Percentiles rank a stretch among this genome's conserved stretches.
Evolutionary conservation across 2,113 vertebrate species (phyloP).

Genomic region (Hemiscyllium ocellatum): DNA sequence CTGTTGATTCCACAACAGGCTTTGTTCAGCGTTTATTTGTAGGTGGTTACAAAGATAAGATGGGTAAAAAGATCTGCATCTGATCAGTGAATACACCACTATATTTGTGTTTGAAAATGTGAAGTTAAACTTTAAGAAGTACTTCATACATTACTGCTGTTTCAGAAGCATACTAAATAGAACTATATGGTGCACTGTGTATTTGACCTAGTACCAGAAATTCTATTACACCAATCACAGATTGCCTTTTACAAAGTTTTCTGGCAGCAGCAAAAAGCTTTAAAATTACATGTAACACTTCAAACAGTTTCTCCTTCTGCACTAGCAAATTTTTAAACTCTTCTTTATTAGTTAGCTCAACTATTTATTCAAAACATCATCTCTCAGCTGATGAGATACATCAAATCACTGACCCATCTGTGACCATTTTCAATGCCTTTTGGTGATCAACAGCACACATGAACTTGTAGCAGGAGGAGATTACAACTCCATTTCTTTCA

Average conservation of each 20-base stretch:
- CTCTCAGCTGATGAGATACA: neutral
- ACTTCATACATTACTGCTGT: constrained; percentile 32
- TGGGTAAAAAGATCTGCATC: constrained; percentile 35
- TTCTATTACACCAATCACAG: constrained; percentile 24
- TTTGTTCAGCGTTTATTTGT: constrained; percentile 35
- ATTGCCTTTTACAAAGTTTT: constrained; percentile 25
- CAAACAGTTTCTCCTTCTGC: neutral
- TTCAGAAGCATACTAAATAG: constrained; percentile 14
- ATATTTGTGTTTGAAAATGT: constrained; percentile 28
- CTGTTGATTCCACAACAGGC: constrained; percentile 36
- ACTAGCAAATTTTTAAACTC: neutral
- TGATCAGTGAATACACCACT: constrained; percentile 33
- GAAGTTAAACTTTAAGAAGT: constrained; percentile 30
- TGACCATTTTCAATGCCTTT: constrained; percentile 13
- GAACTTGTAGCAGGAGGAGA: constrained; percentile 5
- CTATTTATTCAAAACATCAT: neutral
- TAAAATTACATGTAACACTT: constrained; percentile 30
- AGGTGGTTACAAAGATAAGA: constrained; percentile 37
- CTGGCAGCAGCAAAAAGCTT: constrained; percentile 36
- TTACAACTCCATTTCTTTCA: constrained; percentile 13
- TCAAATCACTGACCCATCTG: neutral
- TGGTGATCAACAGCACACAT: neutral
- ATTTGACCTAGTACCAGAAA: constrained; percentile 27
- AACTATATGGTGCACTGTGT: constrained; percentile 23
- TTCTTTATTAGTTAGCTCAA: neutral